phyloP scores from a whole-genome alignment of 2,888 invertebrate species.

The Synergus itoensis region DNA sequence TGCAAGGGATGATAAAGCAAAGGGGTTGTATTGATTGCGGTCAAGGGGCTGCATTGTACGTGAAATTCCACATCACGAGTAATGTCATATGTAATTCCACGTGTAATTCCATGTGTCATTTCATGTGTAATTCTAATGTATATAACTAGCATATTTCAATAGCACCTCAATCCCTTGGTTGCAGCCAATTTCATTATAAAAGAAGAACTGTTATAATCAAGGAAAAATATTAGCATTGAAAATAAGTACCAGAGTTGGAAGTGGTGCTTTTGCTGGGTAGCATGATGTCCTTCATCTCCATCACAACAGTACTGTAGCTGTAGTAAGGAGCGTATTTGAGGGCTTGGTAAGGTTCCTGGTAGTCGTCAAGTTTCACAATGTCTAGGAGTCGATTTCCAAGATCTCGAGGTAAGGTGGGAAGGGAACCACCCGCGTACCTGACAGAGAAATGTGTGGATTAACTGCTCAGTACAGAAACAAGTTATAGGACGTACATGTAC shows the following conservation, averaged over 20 bases:
- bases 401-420: slow-evolving; percentile 76
- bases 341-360: slow-evolving; percentile 90
- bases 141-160: too few species aligned
- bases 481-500: slow-evolving; percentile 52
- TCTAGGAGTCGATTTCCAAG: slow-evolving; percentile 80
- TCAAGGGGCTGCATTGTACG: slow-evolving; percentile 62
- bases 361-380: slow-evolving; percentile 85
- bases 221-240: neutral
- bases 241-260: slow-evolving; percentile 70
- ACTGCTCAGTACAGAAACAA: slow-evolving; percentile 46
- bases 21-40: slow-evolving; percentile 70
- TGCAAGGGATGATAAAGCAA: slow-evolving; percentile 62
- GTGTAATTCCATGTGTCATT: neutral
- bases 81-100: slow-evolving; percentile 12
- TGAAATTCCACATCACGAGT: slow-evolving; percentile 46
- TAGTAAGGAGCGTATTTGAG: slow-evolving; percentile 87
- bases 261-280: slow-evolving; percentile 78
- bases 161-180: too few species aligned
- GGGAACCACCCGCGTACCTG: slow-evolving; percentile 75
- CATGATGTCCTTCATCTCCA: slow-evolving; percentile 87
- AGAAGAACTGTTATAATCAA: neutral
- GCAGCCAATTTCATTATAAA: too few species aligned
- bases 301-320: slow-evolving; percentile 86
- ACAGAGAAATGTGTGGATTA: slow-evolving; percentile 52
- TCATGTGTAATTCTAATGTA: too few species aligned